These are phyloP conservation scores for Sinocyclocheilus rhinocerous DNA, from an alignment of 2,113 vertebrate genomes.

Conservation along the genomic window DNA sequence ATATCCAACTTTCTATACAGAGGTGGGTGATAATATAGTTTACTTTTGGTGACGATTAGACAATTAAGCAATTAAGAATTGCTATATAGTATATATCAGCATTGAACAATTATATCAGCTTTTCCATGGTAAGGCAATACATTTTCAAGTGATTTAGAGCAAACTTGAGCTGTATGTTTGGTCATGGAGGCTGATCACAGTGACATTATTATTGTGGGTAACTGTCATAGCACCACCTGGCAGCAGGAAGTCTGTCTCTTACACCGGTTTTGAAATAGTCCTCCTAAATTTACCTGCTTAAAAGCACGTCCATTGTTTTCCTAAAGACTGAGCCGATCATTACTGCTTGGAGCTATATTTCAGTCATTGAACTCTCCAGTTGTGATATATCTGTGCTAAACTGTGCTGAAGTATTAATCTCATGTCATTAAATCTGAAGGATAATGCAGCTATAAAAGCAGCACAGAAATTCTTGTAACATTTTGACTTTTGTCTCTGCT, in stretches of 20 bases:
- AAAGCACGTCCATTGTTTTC: not conserved
- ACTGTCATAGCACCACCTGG: too few relatives aligned
- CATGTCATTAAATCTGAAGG: not conserved
- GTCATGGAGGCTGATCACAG: too few relatives aligned
- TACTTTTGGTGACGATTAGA: too few relatives aligned
- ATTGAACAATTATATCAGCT: too few relatives aligned
- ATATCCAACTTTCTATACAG: too few relatives aligned
- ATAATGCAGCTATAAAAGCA: not conserved
- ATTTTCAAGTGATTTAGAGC: too few relatives aligned
- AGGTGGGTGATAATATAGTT: too few relatives aligned
- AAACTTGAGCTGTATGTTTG: too few relatives aligned
- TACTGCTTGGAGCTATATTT: not conserved
- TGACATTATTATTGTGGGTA: too few relatives aligned
- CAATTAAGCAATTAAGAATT: too few relatives aligned
- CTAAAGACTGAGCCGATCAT: not conserved
- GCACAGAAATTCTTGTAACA: not conserved
- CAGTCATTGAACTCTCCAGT: slow-evolving; percentile 43
- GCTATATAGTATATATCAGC: too few relatives aligned
- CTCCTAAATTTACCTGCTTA: not conserved
- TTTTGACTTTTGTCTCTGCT: not conserved
- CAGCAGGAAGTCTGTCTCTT: not conserved
- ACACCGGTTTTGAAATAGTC: not conserved
- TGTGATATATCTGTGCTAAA: not conserved
- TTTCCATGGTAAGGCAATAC: too few relatives aligned
- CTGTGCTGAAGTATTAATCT: not conserved